A percentile compares a stretch with the other conserved stretches of the same genome.
Evolutionary conservation across 2,888 invertebrate genomes (phyloP).

Genomic region (Andrena flavipes): DNA sequence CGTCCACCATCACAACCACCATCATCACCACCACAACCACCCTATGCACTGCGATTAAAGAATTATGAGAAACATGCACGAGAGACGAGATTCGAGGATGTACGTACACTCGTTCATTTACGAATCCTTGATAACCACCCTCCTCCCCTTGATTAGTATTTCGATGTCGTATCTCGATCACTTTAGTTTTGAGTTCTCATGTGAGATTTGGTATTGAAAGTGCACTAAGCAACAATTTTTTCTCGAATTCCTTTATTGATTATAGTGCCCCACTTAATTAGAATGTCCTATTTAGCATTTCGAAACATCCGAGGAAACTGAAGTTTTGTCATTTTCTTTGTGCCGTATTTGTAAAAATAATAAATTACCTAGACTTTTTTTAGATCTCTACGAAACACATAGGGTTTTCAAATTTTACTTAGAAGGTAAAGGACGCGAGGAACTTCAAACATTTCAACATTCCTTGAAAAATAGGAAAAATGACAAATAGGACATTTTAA

Average conservation of each 20-base stretch:
- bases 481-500: not conserved
- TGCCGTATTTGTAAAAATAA: too few relatives aligned
- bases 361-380: too few relatives aligned
- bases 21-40: slow-evolving; percentile 85
- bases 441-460: too few relatives aligned
- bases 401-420: too few relatives aligned
- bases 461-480: too few relatives aligned
- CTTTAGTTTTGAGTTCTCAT: not conserved
- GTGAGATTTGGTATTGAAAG: too few relatives aligned
- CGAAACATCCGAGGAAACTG: too few relatives aligned
- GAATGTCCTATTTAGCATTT: too few relatives aligned
- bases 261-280: not conserved
- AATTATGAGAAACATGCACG: slow-evolving; percentile 76
- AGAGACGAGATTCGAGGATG: slow-evolving; percentile 75
- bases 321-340: too few relatives aligned
- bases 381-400: too few relatives aligned
- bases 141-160: not conserved
- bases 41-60: slow-evolving; percentile 81
- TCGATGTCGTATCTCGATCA: not conserved
- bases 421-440: too few relatives aligned
- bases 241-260: not conserved
- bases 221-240: too few relatives aligned
- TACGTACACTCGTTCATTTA: slow-evolving; percentile 75
- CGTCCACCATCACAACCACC: slow-evolving; percentile 85
- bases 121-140: slow-evolving; percentile 27